Conservation (phyloP, 2,113 vertebrate species). For the Callithrix jacchus region DNA sequence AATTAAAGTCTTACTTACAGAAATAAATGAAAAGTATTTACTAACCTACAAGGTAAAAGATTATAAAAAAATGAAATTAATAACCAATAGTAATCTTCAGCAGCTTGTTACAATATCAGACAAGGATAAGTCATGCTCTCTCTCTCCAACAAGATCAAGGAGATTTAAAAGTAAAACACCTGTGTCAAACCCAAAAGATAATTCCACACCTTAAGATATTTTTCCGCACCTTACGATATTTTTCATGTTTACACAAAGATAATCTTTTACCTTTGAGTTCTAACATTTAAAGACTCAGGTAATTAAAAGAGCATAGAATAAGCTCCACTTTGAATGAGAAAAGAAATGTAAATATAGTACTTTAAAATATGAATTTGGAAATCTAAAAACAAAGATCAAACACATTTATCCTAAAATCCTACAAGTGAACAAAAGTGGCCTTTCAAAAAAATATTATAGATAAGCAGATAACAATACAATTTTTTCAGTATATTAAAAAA, state of each 20-base stretch:
- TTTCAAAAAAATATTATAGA: neutral
- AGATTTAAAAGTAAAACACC: neutral
- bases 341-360: conserved; percentile 24
- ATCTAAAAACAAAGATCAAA: conserved; percentile 49
- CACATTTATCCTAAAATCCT: neutral
- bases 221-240: conserved; percentile 10
- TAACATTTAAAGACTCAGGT: conserved; percentile 24
- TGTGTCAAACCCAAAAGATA: neutral
- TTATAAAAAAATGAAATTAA: neutral
- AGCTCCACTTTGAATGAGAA: neutral
- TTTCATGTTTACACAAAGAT: conserved; percentile 26
- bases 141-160: neutral
- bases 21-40: neutral
- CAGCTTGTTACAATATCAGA: neutral
- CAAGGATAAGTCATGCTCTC: neutral
- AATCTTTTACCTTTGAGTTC: conserved; percentile 39
- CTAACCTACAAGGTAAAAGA: neutral
- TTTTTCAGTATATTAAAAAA: neutral
- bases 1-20: neutral
- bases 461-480: neutral
- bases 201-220: conserved; percentile 3
- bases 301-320: conserved; percentile 32
- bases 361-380: conserved; percentile 26
- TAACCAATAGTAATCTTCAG: neutral
- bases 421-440: neutral